Evolutionary conservation across 1,140 invertebrate genomes (phyloP), one percentile per base, ranked within the genome.

Genomic region (Macrobrachium nipponense): DNA sequence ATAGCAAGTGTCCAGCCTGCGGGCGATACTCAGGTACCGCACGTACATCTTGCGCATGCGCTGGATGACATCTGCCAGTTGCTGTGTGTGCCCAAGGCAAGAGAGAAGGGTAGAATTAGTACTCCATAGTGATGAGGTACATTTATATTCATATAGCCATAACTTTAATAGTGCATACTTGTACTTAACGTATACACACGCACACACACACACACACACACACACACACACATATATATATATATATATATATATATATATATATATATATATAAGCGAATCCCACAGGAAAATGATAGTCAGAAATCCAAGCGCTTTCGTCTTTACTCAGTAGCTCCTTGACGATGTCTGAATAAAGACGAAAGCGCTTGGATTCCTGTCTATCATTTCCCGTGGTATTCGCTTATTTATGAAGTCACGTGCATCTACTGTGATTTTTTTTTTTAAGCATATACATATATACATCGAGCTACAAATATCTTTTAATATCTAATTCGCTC

Each of bases 1-100:
- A 89, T 98, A 96, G 82, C 96, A 96, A 86, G 94, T 91, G 89
- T 96, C 95, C 14, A 99, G 90, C 86, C 94, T 94, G 82, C 96
- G 94, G 15, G 95, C 93, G 0, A 96, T 93, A 18, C 94, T 91
- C 5, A 97, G 95, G 89, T 98, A 98, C 79, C 95, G 94, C 0
- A 96, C 92, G 90, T 96, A 96, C 7, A 96, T 90, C 36, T 93
- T 93, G 2, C 93, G 93, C 7, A 95, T 90, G 3, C 44, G 64
- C 0, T 58, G 59, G 12, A 27, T 62, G 44, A 86, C 83, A 36
- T 86, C 83, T 7, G n/a, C 78, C 5, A 77, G 83, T 86, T 86
- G 83, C 83, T 86, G 83, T 23, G 83, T 23, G 14, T 62, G 20
- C 64, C 11, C 17, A 44, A 11, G 15, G 0, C 23, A 27, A 0